phyloP scores from a whole-genome alignment of 1,140 invertebrate species.

The Polyergus mexicanus region DNA sequence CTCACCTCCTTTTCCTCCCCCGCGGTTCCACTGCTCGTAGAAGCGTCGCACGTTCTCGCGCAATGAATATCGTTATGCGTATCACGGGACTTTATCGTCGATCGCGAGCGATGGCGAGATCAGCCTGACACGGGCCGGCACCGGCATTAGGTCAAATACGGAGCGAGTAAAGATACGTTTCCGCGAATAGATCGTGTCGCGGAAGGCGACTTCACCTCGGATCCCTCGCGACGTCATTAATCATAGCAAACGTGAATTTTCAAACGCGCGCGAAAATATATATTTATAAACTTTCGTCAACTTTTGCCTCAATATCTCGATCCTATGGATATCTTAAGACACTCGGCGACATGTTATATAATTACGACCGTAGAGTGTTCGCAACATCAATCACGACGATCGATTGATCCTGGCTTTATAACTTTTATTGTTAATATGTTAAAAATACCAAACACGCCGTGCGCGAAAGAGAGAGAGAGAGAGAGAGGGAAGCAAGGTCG shows the following conservation, averaged over 20 bases:
- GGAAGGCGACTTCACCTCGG: neutral
- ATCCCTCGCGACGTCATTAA: too few relatives aligned
- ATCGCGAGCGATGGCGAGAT: conserved; percentile 26
- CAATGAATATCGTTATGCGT: conserved; percentile 36
- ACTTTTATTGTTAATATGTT: too few relatives aligned
- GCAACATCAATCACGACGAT: too few relatives aligned
- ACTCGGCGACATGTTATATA: neutral
- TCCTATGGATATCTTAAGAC: conserved; percentile 1
- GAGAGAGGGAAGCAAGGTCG: too few relatives aligned
- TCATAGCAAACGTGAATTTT: too few relatives aligned
- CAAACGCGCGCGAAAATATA: too few relatives aligned
- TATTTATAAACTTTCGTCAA: too few relatives aligned
- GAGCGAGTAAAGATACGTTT: neutral
- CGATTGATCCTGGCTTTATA: too few relatives aligned
- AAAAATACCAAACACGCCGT: too few relatives aligned
- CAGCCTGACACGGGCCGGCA: neutral
- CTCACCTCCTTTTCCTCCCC: neutral
- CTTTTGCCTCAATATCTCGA: neutral
- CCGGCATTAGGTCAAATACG: neutral
- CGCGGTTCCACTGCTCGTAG: neutral
- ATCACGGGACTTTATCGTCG: conserved; percentile 24
- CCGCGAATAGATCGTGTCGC: neutral
- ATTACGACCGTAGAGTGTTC: too few relatives aligned
- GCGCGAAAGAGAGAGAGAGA: too few relatives aligned
- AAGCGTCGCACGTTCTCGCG: conserved; percentile 55